A percentile compares a stretch with the other conserved stretches of the same genome.
phyloP scores from a whole-genome alignment of 64 coral and sea anemone genomes.

The Actinia tenebrosa region DNA sequence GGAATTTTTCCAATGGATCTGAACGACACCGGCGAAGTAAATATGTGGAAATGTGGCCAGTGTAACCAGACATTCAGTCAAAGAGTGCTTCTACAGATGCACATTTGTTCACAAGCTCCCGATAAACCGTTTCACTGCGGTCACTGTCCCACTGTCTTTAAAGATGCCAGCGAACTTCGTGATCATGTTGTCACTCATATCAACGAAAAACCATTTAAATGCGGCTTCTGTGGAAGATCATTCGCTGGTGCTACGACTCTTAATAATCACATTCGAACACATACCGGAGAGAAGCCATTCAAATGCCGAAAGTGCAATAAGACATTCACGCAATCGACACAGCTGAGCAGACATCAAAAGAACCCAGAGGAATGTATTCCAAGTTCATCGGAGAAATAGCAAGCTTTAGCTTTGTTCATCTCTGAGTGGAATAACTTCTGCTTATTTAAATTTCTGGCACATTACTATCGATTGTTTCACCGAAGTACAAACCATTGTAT shows the following conservation, averaged over 20 bases:
- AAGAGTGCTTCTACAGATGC: constrained; percentile 74
- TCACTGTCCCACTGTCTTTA: constrained; percentile 61
- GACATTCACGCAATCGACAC: constrained; percentile 70
- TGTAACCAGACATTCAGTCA: constrained; percentile 75
- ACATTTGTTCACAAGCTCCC: constrained; percentile 67
- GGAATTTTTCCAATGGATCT: constrained; percentile 21
- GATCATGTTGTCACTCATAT: constrained; percentile 79
- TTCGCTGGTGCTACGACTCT: constrained; percentile 78
- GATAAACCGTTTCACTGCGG: constrained; percentile 75
- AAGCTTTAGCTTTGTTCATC: neutral
- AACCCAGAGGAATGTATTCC: constrained; percentile 52
- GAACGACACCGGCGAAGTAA: constrained; percentile 39
- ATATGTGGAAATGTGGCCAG: constrained; percentile 72
- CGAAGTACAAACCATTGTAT: too few relatives aligned
- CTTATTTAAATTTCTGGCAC: too few relatives aligned
- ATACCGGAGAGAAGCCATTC: constrained; percentile 80
- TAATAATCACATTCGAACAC: constrained; percentile 81
- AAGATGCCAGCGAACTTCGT: constrained; percentile 53
- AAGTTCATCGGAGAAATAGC: neutral
- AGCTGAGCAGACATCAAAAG: constrained; percentile 69
- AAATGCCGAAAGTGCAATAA: constrained; percentile 69
- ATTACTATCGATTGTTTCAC: too few relatives aligned
- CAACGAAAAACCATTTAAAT: constrained; percentile 85
- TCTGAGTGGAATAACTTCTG: too few relatives aligned
- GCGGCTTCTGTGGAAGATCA: constrained; percentile 75